Base-by-base conservation (phyloP, 2,797 vertebrate genomes). In the Phalloptychus januarius region DNA sequence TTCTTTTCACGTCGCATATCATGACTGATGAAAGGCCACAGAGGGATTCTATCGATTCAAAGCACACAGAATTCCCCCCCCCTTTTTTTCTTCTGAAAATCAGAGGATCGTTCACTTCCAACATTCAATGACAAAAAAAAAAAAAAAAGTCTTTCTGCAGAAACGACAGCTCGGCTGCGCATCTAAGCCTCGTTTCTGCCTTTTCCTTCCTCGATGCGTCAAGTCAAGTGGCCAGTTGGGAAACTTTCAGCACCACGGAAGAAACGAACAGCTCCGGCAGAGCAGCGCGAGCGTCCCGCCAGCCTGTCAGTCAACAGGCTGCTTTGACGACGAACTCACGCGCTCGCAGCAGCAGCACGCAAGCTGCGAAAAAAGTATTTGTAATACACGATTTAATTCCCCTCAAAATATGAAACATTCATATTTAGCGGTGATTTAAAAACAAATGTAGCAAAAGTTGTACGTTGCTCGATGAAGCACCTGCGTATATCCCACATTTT, bases 191-290 rank as follows among this genome's bases (percentile, higher is more conserved):
- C 28, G 23, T 44, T 36, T 8, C 11, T 50, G 36, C 38, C 44
- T 28, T 1, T 2, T 5, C 33, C 33, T 40, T n/a, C 50, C 76
- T 61, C 42, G 67, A 79, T 83, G 75, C 50, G 28, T 79, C 73
- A 58, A 76, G 56, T 58, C 81, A 76, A 72, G 85, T 61, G 85
- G 86, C 31, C 89, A 74, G 72, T 44, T 63, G 52, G 88, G 81
- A 95, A 95, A 95, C 78, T 95, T 96, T 96, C 94, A 95, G 95
- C 92, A 94, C 93, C 90, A 82, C 80, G n/a, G 25, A 48, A 42
- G 5, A 50, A 61, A 52, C 31, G 91, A 90, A 95, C 94, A 95
- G 93, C 93, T 93, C 91, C 87, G 48, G 36, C 58, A 40, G 76
- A 76, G 78, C 77, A 10, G 56, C 56, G 2, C 36, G 44, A 46